phyloP scores from a whole-genome alignment of 2,888 invertebrate species.

The Stictocephala bisonia region DNA sequence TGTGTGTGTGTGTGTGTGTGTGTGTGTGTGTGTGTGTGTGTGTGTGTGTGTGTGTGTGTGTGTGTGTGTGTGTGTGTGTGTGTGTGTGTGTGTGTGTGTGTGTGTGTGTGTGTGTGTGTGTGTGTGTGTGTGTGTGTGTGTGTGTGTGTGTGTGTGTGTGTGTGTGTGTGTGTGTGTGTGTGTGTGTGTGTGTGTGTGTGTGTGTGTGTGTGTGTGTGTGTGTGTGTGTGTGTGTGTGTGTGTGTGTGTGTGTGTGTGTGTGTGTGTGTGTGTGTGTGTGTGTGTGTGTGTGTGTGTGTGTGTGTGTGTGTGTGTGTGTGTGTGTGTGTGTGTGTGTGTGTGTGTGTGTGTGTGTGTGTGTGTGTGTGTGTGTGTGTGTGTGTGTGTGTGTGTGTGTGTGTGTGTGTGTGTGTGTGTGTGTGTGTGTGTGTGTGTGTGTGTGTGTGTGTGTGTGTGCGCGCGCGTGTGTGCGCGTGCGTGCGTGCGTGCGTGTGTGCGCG shows the following conservation, averaged over 20 bases:
- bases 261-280: conserved; percentile 9
- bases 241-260: not conserved
- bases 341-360: conserved; percentile 13
- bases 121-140: not conserved
- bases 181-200: not conserved
- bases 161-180: not conserved
- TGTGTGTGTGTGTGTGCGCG: conserved; percentile 7
- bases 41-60: not conserved
- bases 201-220: not conserved
- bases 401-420: conserved; percentile 13
- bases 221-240: not conserved
- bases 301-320: conserved; percentile 9
- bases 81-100: not conserved
- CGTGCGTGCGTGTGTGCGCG: not conserved
- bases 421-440: conserved; percentile 13
- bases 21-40: not conserved
- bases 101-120: not conserved
- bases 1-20: not conserved
- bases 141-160: not conserved
- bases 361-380: conserved; percentile 13
- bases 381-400: conserved; percentile 3
- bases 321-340: conserved; percentile 13
- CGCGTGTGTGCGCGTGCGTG: not conserved
- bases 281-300: conserved; percentile 8
- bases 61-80: not conserved